Evolutionary conservation across 2,888 invertebrate species (phyloP), one percentile per base, ranked within the genome.

Genomic region (Habrosyne pyritoides): DNA sequence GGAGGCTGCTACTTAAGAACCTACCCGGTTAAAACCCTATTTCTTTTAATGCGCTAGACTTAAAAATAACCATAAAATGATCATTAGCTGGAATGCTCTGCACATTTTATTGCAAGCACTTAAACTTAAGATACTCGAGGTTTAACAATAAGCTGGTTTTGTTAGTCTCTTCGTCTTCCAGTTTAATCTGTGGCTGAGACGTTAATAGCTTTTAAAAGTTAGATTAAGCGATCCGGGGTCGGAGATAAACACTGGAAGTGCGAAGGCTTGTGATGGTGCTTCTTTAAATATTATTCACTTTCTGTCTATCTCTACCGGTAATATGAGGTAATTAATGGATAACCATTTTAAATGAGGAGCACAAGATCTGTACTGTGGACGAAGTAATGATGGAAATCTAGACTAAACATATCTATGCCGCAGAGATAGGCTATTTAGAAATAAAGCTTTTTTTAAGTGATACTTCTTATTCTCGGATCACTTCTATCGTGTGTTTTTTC

Each of bases 151-250:
- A 52, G 53, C 54, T 52, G 46, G 52, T 42, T 55, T 60, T 48
- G 52, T 55, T 51, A 53, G 12, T 30, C 28, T 59, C 53, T 65
- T 63, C 54, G 55, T n/a, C n/a, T 50, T n/a, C 56, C 49, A 42
- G 56, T 62, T 63, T 59, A 66, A 68, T 61, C 60, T 57, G 42
- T 18, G 42, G 14, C 7, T 21, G 50, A 56, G 53, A 59, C 58
- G 58, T 60, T 69, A 67, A 69, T 63, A 53, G 60, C 67, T 63
- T 70, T 66, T 62, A 57, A 66, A 68, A 70, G 61, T 70, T 64
- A 60, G 47, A 70, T 69, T 66, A 69, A 67, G 67, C 51, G 5
- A 48, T 52, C n/a, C 60, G 51, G 53, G 56, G 49, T 54, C 1
- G 56, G 57, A 55, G 61, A 66, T 67, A 64, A 67, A 59, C 10